Evolutionary conservation across 2,888 invertebrate species (phyloP).

Genomic region (Penaeus monodon): DNA sequence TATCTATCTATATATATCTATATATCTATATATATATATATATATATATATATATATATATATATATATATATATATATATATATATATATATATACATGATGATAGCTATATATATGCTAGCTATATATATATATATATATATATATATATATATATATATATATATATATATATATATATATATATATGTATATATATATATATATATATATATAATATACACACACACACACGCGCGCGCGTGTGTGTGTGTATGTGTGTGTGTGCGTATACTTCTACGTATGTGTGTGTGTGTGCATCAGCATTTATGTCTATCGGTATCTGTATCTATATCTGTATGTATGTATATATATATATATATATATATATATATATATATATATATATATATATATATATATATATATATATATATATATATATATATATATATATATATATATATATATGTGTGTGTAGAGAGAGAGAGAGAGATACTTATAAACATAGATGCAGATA

Average conservation of each 20-base stretch:
- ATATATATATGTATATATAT: neutral
- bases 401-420: too few species aligned
- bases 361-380: too few species aligned
- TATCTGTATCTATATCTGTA: too few species aligned
- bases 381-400: too few species aligned
- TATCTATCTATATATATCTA: neutral
- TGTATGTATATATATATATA: too few species aligned
- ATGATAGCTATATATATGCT: too few species aligned
- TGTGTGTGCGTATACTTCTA: neutral
- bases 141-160: conserved; percentile 14
- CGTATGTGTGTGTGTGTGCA: neutral
- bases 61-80: conserved; percentile 12
- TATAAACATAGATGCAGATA: too few species aligned
- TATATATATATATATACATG: too few species aligned
- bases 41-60: conserved; percentile 14
- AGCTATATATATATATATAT: conserved; percentile 16
- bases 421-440: too few species aligned
- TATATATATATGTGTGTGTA: too few species aligned
- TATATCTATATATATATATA: neutral
- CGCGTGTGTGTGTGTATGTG: neutral
- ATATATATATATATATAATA: neutral
- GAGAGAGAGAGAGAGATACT: too few species aligned
- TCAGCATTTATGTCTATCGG: neutral
- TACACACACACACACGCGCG: neutral
- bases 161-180: conserved; percentile 11